phyloP scores from a whole-genome alignment of 37 sponge, comb jelly and placozoan species.

The Geodia barretti region DNA sequence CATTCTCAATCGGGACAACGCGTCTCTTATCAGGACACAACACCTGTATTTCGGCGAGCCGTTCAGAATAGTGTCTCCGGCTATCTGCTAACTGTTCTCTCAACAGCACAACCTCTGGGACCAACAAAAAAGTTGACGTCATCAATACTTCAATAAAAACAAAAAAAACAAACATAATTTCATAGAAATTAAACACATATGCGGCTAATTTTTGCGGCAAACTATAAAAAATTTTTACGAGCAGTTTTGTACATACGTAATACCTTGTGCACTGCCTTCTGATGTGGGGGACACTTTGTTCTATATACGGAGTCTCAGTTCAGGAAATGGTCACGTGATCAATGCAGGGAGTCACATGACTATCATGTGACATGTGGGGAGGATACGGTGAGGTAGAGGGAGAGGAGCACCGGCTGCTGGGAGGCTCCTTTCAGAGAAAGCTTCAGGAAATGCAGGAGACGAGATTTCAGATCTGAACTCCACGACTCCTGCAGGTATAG shows the following conservation, averaged over 20 bases:
- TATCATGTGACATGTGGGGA: not conserved
- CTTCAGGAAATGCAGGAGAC: slow-evolving; percentile 53
- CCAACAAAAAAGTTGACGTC: too few species aligned
- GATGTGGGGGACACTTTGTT: not conserved
- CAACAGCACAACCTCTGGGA: not conserved
- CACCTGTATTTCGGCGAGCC: not conserved
- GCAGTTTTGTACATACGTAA: too few species aligned
- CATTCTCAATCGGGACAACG: not conserved
- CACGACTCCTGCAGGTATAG: slow-evolving; percentile 62
- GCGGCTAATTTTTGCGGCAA: too few species aligned
- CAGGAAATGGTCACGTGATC: not conserved
- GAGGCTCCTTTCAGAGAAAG: slow-evolving; percentile 7
- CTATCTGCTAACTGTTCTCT: not conserved
- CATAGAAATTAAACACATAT: too few species aligned
- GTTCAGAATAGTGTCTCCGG: not conserved
- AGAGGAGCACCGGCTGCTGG: slow-evolving; percentile 6
- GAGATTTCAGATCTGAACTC: slow-evolving; percentile 48
- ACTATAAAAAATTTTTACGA: too few species aligned
- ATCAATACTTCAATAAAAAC: too few species aligned
- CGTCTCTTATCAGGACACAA: not conserved
- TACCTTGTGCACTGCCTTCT: too few species aligned
- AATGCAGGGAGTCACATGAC: not conserved
- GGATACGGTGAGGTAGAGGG: slow-evolving; percentile 43
- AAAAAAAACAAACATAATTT: too few species aligned
- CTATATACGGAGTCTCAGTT: not conserved